These are phyloP conservation scores for Elaphurus davidianus DNA, from an alignment of 2,113 vertebrate genomes.

Conservation along the genomic window DNA sequence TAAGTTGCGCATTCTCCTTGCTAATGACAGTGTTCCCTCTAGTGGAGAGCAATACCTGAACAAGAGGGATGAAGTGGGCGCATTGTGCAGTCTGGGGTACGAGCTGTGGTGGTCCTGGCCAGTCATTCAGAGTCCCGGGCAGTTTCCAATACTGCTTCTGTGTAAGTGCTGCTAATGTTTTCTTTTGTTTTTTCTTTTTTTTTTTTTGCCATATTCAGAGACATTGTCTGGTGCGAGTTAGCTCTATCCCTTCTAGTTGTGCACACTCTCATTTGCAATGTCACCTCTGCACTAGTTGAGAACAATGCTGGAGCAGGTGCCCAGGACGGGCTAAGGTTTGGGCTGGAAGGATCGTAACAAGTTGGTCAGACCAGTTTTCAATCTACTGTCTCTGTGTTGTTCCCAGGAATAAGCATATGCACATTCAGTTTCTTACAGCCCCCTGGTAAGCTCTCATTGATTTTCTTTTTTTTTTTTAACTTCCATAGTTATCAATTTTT, in stretches of 20 bases:
- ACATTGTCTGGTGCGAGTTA: too few species aligned
- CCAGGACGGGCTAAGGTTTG: not conserved
- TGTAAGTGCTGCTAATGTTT: not conserved
- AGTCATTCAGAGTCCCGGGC: not conserved
- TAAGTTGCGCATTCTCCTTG: not conserved
- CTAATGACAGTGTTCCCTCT: not conserved
- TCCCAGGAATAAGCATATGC: not conserved
- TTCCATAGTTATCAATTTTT: too few species aligned
- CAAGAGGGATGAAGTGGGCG: fast-evolving
- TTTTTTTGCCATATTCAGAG: not conserved
- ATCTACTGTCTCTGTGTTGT: not conserved
- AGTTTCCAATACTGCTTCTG: not conserved
- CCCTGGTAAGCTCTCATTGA: not conserved
- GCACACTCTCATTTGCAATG: not conserved
- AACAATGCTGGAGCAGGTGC: not conserved
- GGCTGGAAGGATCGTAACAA: not conserved
- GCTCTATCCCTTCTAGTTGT: not conserved
- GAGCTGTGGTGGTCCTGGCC: not conserved
- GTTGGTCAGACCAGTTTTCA: not conserved
- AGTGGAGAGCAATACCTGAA: not conserved
- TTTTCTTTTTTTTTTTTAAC: too few species aligned
- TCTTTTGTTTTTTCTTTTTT: too few species aligned
- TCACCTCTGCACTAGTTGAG: not conserved
- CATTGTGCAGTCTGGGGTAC: not conserved
- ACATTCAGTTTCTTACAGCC: not conserved